Percentiles rank a stretch among this genome's conserved stretches.
These are phyloP conservation scores for Pica pica DNA, from an alignment of 2,113 vertebrate genomes.

Conservation along the genomic window DNA sequence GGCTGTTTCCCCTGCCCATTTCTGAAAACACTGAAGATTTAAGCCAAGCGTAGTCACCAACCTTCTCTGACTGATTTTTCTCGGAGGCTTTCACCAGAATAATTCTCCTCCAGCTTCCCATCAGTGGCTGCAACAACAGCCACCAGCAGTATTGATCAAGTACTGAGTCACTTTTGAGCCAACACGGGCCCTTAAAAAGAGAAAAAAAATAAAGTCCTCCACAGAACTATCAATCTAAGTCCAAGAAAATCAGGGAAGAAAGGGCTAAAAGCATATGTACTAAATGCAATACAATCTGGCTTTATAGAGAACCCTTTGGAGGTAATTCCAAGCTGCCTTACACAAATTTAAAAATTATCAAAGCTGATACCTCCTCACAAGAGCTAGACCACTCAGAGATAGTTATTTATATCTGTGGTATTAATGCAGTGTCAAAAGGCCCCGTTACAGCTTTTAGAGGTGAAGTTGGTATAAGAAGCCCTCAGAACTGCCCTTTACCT, in stretches of 20 bases:
- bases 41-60: background rate
- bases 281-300: background rate
- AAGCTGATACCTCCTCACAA: background rate
- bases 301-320: background rate
- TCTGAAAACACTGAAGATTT: background rate
- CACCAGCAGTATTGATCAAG: constrained; percentile 37
- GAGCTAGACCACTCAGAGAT: background rate
- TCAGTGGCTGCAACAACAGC: constrained; percentile 2
- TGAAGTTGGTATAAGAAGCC: background rate
- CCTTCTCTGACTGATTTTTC: background rate
- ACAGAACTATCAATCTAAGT: constrained; percentile 29
- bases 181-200: background rate
- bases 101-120: background rate
- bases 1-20: background rate
- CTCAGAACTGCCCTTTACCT: background rate
- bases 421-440: background rate
- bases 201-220: background rate
- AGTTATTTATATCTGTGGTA: background rate
- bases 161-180: constrained; percentile 14
- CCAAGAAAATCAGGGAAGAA: constrained; percentile 5
- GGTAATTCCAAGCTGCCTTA: background rate
- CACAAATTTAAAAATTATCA: background rate
- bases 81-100: background rate
- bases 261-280: background rate
- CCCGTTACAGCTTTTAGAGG: background rate